Conservation (phyloP, 2,888 invertebrate species). For the Physocephala rufipes region DNA sequence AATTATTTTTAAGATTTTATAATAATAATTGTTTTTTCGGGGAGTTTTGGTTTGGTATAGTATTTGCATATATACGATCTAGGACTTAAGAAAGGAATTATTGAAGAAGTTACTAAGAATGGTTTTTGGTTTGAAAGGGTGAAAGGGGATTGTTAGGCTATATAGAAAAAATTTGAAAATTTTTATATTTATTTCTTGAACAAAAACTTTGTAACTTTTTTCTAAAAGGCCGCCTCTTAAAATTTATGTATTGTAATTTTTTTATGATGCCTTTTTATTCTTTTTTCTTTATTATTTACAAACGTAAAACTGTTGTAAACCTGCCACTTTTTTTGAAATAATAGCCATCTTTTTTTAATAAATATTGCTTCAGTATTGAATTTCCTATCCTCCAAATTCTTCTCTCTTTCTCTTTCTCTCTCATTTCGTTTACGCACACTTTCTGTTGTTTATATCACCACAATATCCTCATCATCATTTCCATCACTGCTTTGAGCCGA, state of each 20-base stretch:
- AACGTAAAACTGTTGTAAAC: background rate
- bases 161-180: background rate
- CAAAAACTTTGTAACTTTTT: too few relatives aligned
- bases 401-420: slow-evolving; percentile 11
- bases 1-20: background rate
- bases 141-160: background rate
- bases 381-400: background rate
- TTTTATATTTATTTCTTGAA: background rate
- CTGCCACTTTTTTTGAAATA: too few relatives aligned
- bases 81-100: background rate
- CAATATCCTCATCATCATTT: slow-evolving; percentile 65
- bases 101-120: too few relatives aligned
- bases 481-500: slow-evolving; percentile 59
- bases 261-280: background rate
- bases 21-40: background rate
- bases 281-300: slow-evolving; percentile 2
- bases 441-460: slow-evolving; percentile 59
- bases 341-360: background rate
- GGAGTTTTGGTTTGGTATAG: background rate
- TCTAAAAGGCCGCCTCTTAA: background rate
- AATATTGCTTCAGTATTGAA: slow-evolving; percentile 23
- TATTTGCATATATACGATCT: background rate
- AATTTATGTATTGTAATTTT: background rate
- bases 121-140: background rate
- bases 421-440: slow-evolving; percentile 4